Percentiles rank a stretch among this genome's conserved stretches.
Conservation (phyloP, 92 coral and sea anemone species). For the Pocillopora grandis region DNA sequence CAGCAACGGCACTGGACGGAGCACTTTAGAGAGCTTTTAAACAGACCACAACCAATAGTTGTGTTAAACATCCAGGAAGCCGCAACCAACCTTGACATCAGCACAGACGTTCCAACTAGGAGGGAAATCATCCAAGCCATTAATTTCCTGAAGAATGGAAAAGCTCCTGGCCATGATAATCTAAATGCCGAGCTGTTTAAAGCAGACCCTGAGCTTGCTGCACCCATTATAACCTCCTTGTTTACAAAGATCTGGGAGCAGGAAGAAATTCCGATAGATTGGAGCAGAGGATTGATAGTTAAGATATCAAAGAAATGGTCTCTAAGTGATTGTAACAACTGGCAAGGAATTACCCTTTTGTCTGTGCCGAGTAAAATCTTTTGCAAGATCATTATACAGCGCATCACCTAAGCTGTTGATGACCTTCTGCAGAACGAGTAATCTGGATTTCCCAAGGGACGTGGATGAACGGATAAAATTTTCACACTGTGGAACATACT, state of each 20-base stretch:
- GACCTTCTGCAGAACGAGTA: too few species aligned
- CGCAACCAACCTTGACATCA: slow-evolving; percentile 4
- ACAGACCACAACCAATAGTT: slow-evolving; percentile 2
- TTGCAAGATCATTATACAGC: neutral
- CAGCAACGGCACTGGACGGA: neutral
- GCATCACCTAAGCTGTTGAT: too few species aligned
- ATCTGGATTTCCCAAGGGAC: too few species aligned
- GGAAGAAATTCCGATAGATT: neutral
- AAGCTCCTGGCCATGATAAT: slow-evolving; percentile 21
- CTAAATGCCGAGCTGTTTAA: neutral
- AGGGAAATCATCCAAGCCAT: slow-evolving; percentile 8
- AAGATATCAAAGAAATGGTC: neutral
- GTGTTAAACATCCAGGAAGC: neutral
- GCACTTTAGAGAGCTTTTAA: slow-evolving; percentile 27
- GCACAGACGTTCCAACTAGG: neutral
- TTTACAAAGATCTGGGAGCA: slow-evolving; percentile 13
- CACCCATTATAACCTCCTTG: slow-evolving; percentile 2
- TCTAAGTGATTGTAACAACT: too few species aligned
- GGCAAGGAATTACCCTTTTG: neutral
- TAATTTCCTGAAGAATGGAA: slow-evolving; percentile 6
- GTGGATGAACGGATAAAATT: too few species aligned
- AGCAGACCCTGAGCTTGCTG: slow-evolving; percentile 15
- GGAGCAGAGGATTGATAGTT: neutral
- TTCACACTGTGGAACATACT: too few species aligned
- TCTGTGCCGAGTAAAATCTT: neutral